Evolutionary conservation across 2,888 invertebrate genomes (phyloP).

Genomic region (Mythimna loreyi): DNA sequence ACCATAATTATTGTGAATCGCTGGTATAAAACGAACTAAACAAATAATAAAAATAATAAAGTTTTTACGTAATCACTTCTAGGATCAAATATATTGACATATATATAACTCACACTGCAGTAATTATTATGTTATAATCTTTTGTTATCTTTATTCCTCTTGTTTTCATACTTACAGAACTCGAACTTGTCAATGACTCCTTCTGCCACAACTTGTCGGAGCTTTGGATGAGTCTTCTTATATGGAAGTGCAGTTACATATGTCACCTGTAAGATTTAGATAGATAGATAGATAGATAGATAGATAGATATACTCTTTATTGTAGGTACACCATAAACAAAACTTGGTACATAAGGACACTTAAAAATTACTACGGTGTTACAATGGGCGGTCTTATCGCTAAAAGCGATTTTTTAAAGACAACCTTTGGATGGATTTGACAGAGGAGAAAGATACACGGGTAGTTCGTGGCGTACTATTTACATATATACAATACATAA

Average conservation of each 20-base stretch:
- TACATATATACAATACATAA: no score
- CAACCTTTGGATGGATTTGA: no score
- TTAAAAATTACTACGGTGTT: no score
- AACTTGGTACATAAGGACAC: no score
- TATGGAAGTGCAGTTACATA: conserved; percentile 66
- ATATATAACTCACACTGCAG: not conserved
- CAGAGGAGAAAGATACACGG: no score
- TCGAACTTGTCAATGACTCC: conserved; percentile 52
- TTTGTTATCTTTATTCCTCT: not conserved
- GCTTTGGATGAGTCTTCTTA: conserved; percentile 61
- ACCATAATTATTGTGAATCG: no score
- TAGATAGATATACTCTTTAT: no score
- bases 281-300: no score
- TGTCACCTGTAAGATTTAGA: conserved; percentile 71
- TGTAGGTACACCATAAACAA: no score
- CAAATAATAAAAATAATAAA: not conserved
- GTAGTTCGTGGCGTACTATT: no score
- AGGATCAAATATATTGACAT: not conserved
- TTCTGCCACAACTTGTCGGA: conserved; percentile 68
- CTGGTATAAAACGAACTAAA: not conserved
- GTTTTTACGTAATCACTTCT: not conserved
- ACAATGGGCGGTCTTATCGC: no score
- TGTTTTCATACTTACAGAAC: conserved; percentile 51
- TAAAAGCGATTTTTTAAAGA: no score
- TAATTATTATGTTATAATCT: conserved; percentile 1